A percentile compares a stretch with the other conserved stretches of the same genome.
Conservation (phyloP, 2,888 invertebrate species). For the Ptychoptera albimana region DNA sequence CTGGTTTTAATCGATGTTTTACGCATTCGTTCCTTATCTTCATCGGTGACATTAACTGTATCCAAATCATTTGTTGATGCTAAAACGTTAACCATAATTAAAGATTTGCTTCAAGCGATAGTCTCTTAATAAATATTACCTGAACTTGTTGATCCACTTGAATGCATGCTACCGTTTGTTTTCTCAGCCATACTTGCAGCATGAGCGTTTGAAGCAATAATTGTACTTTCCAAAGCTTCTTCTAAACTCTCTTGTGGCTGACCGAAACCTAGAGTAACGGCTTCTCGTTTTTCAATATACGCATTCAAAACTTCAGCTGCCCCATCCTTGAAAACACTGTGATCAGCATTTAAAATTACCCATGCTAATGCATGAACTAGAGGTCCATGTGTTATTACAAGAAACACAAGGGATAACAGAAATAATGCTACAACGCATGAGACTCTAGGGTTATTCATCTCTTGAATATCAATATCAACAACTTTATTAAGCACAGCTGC, state of each 20-base stretch:
- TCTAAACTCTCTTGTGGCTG: slow-evolving; percentile 63
- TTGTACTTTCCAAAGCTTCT: slow-evolving; percentile 47
- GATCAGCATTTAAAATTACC: slow-evolving; percentile 75
- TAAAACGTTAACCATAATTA: background rate
- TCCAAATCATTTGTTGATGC: slow-evolving; percentile 20
- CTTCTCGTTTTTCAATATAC: slow-evolving; percentile 40
- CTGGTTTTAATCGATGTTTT: slow-evolving; percentile 16
- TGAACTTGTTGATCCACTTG: slow-evolving; percentile 11
- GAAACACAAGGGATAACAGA: slow-evolving; percentile 84
- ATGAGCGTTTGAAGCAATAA: slow-evolving; percentile 13
- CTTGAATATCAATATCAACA: slow-evolving; percentile 38
- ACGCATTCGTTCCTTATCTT: slow-evolving; percentile 62
- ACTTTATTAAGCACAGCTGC: slow-evolving; percentile 46
- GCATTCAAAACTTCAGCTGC: slow-evolving; percentile 50
- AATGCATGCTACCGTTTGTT: slow-evolving; percentile 6
- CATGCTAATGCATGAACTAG: slow-evolving; percentile 81
- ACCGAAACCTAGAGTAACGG: slow-evolving; percentile 43
- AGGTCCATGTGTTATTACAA: slow-evolving; percentile 82
- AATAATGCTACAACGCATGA: slow-evolving; percentile 85
- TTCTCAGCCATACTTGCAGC: slow-evolving; percentile 9
- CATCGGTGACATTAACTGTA: slow-evolving; percentile 72
- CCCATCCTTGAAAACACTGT: slow-evolving; percentile 50
- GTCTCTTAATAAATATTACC: too few relatives aligned
- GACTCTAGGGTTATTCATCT: slow-evolving; percentile 51
- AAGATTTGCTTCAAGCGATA: too few relatives aligned